These are phyloP conservation scores for Pteropus alecto DNA, from an alignment of 2,113 vertebrate species.

Conservation along the genomic window DNA sequence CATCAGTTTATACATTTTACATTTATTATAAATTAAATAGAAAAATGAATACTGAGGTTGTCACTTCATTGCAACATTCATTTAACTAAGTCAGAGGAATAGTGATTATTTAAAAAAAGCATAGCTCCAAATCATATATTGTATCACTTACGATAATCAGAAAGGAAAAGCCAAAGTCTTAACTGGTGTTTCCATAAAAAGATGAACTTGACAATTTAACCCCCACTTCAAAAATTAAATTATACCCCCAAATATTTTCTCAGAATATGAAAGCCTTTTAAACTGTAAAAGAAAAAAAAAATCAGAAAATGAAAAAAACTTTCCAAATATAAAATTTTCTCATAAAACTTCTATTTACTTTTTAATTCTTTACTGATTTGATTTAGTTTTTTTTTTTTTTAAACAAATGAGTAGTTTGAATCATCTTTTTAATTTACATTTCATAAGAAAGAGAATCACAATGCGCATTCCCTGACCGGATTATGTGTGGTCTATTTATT, in stretches of 20 bases:
- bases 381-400: background rate
- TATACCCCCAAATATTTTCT: conserved; percentile 37
- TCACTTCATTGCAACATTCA: conserved; percentile 44
- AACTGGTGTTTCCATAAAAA: background rate
- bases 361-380: conserved; percentile 45
- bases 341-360: background rate
- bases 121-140: conserved; percentile 13
- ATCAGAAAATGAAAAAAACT: background rate
- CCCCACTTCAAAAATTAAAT: conserved; percentile 31
- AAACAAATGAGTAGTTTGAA: conserved; percentile 33
- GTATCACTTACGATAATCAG: background rate
- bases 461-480: conserved; percentile 33
- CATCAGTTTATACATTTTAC: conserved; percentile 8
- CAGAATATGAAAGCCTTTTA: background rate
- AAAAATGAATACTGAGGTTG: conserved; percentile 53
- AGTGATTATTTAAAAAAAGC: background rate
- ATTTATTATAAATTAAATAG: conserved; percentile 38
- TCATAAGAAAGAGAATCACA: conserved; percentile 50
- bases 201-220: conserved; percentile 15
- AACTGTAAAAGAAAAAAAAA: conserved; percentile 12
- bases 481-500: conserved; percentile 63
- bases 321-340: conserved; percentile 34
- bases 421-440: conserved; percentile 58
- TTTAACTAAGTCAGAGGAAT: conserved; percentile 25
- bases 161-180: background rate